phyloP scores from a whole-genome alignment of 2,113 vertebrate species.

The Ptyas mucosa region DNA sequence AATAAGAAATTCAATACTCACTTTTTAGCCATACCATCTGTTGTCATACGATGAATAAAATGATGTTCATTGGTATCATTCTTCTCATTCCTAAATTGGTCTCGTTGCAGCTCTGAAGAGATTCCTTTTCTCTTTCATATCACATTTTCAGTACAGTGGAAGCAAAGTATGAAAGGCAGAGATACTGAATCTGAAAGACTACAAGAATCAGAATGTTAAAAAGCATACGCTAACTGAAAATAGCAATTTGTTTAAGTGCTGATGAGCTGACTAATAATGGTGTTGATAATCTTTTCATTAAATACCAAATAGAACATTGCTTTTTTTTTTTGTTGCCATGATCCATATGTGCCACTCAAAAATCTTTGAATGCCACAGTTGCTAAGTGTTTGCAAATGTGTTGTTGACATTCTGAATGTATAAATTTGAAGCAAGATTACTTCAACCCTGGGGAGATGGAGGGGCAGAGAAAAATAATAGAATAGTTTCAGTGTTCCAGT shows the following conservation, averaged over 20 bases:
- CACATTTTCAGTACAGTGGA: neutral
- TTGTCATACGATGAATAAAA: neutral
- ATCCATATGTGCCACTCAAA: neutral
- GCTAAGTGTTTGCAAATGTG: neutral
- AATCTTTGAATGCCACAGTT: neutral
- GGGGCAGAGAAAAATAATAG: neutral
- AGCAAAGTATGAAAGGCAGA: neutral
- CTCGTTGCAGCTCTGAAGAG: neutral
- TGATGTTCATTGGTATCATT: neutral
- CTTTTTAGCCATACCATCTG: neutral
- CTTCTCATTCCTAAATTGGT: neutral
- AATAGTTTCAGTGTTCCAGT: constrained; percentile 1
- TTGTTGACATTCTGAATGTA: constrained; percentile 8
- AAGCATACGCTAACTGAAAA: neutral
- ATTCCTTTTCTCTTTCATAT: neutral
- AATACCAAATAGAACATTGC: neutral
- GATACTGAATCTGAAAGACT: neutral
- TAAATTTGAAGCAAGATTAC: neutral
- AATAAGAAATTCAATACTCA: neutral
- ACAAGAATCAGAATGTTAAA: neutral
- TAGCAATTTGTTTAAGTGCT: neutral
- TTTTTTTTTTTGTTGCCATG: neutral
- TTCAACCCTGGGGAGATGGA: neutral
- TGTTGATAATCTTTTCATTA: neutral
- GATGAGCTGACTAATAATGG: neutral